Conservation (phyloP, 2,113 vertebrate genomes). For the Coturnix japonica region DNA sequence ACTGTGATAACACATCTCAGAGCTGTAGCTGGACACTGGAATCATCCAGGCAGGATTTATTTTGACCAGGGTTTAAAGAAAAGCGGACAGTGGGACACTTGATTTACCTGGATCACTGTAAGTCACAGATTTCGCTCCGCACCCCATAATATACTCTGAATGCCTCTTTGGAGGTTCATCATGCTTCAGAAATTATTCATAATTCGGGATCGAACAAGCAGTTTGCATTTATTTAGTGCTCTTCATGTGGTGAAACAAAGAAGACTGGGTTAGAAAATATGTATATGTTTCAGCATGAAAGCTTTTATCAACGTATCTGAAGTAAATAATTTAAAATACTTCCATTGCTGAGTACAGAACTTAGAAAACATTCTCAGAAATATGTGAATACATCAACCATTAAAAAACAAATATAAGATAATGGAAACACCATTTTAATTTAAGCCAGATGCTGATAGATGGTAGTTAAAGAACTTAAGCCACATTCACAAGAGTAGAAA, state of each 20-base stretch:
- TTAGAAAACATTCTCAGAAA: constrained; percentile 18
- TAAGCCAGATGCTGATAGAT: not conserved
- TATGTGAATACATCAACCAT: not conserved
- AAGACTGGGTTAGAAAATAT: not conserved
- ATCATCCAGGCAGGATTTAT: not conserved
- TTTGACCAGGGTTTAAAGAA: not conserved
- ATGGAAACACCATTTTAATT: constrained; percentile 12
- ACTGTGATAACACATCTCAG: not conserved
- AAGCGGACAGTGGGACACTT: not conserved
- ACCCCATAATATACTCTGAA: not conserved
- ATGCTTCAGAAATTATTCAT: not conserved
- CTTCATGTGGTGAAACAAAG: not conserved
- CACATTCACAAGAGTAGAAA: not conserved
- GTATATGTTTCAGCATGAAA: not conserved
- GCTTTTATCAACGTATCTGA: not conserved
- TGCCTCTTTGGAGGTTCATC: not conserved
- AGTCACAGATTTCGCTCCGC: not conserved
- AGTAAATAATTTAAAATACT: constrained; percentile 33
- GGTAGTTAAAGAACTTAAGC: not conserved
- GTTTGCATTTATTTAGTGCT: constrained; percentile 6
- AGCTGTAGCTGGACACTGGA: not conserved
- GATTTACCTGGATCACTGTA: not conserved
- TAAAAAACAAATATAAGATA: constrained; percentile 1
- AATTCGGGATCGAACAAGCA: not conserved
- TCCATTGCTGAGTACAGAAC: not conserved